Conservation (phyloP, 2,113 vertebrate genomes). For the Zosterops japonicus region DNA sequence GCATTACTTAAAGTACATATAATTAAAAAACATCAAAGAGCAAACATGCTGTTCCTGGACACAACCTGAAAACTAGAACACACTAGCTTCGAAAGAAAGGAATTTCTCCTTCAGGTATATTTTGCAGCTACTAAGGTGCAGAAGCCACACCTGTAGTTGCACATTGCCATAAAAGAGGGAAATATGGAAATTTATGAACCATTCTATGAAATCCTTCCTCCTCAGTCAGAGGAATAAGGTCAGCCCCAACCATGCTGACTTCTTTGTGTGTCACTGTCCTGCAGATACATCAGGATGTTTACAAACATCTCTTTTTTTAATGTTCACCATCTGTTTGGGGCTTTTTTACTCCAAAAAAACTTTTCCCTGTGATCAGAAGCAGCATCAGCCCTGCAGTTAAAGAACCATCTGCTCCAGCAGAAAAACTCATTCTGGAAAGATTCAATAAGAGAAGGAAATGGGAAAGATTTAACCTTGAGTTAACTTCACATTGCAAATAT, state of each 20-base stretch:
- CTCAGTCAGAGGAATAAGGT: not conserved
- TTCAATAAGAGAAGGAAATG: not conserved
- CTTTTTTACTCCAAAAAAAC: not conserved
- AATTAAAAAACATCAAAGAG: constrained; percentile 46
- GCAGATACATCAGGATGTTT: not conserved
- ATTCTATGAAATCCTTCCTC: not conserved
- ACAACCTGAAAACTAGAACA: not conserved
- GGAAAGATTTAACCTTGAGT: not conserved
- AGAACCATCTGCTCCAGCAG: not conserved
- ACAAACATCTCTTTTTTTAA: not conserved
- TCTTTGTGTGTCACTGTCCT: not conserved
- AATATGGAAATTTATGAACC: not conserved
- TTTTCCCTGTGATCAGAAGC: not conserved
- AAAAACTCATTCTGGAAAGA: not conserved
- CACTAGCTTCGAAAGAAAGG: constrained; percentile 21
- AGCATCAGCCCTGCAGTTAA: not conserved
- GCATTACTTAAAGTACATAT: not conserved
- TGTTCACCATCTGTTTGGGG: not conserved
- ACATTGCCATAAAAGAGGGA: not conserved
- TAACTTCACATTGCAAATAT: not conserved
- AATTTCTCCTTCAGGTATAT: constrained; percentile 45
- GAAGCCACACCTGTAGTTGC: not conserved
- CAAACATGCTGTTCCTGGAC: not conserved
- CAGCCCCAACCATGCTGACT: not conserved
- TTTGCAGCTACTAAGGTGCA: not conserved